A percentile compares a stretch with the other conserved stretches of the same genome.
phyloP scores from a whole-genome alignment of 2,113 vertebrate species.

The Scomber colias region DNA sequence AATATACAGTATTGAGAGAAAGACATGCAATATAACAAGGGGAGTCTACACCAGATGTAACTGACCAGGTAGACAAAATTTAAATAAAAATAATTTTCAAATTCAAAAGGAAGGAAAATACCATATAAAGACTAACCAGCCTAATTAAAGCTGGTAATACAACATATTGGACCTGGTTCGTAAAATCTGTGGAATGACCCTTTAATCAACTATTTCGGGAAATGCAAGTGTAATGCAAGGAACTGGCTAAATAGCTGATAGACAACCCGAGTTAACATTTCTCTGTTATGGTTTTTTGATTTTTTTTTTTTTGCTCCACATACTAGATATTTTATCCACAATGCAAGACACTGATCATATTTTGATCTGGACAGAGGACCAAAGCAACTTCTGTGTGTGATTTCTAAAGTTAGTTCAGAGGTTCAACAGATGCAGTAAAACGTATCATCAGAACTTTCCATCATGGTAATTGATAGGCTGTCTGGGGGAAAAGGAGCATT shows the following conservation, averaged over 20 bases:
- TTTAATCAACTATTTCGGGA: constrained; percentile 4
- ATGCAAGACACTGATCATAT: constrained; percentile 20
- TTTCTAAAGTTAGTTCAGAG: constrained; percentile 57
- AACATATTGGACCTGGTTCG: too few species aligned
- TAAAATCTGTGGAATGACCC: neutral
- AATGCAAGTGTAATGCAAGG: neutral
- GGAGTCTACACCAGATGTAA: too few species aligned
- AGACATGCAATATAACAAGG: too few species aligned
- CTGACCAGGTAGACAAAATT: too few species aligned
- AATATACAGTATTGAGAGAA: too few species aligned
- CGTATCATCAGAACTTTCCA: constrained; percentile 66
- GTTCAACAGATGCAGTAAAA: constrained; percentile 64
- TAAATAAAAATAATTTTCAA: too few species aligned
- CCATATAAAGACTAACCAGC: too few species aligned
- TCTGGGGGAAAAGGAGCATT: constrained; percentile 70
- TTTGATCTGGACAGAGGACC: constrained; percentile 24
- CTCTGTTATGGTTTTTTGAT: neutral
- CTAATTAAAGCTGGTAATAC: too few species aligned
- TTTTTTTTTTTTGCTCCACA: neutral
- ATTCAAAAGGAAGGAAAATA: too few species aligned
- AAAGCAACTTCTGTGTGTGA: constrained; percentile 43
- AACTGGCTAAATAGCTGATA: neutral
- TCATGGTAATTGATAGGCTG: constrained; percentile 71
- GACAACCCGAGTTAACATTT: neutral
- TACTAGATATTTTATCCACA: constrained; percentile 16